Evolutionary conservation across 2,797 vertebrate genomes (phyloP).

Genomic region (Lemur catta): DNA sequence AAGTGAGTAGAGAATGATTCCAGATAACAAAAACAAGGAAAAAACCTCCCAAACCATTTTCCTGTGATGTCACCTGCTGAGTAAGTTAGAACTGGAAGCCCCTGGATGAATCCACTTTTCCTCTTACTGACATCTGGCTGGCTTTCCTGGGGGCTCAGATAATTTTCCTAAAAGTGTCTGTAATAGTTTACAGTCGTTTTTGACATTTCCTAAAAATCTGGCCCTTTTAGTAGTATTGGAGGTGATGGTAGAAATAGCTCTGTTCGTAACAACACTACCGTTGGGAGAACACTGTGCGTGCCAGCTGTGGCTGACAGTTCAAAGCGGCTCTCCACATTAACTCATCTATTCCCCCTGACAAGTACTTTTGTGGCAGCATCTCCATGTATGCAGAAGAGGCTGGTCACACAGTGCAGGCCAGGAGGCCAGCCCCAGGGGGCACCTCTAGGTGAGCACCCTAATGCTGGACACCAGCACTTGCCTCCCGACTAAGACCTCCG

Average conservation of each 20-base stretch:
- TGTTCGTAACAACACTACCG: fast-evolving
- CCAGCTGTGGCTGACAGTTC: not conserved
- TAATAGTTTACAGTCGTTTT: not conserved
- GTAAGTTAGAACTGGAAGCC: not conserved
- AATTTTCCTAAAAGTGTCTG: not conserved
- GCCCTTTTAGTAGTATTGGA: fast-evolving
- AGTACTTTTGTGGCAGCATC: too few relatives aligned
- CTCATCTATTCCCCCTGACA: not conserved
- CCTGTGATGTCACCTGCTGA: fast-evolving
- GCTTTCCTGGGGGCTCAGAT: too few relatives aligned
- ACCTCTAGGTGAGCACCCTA: fast-evolving
- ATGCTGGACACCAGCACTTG: not conserved
- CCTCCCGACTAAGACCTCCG: fast-evolving
- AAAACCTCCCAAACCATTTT: fast-evolving
- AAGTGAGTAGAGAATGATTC: slow-evolving; percentile 24
- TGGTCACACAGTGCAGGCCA: fast-evolving
- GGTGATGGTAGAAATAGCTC: not conserved
- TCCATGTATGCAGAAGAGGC: not conserved
- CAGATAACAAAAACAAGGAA: not conserved
- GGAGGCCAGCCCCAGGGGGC: not conserved
- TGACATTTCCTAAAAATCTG: too few relatives aligned
- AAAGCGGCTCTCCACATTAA: fast-evolving
- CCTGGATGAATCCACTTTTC: fast-evolving
- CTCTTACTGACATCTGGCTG: not conserved
- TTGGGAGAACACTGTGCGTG: fast-evolving